These are phyloP conservation scores for Polypterus bichir DNA, from an alignment of 2,113 vertebrate genomes.

Conservation along the genomic window DNA sequence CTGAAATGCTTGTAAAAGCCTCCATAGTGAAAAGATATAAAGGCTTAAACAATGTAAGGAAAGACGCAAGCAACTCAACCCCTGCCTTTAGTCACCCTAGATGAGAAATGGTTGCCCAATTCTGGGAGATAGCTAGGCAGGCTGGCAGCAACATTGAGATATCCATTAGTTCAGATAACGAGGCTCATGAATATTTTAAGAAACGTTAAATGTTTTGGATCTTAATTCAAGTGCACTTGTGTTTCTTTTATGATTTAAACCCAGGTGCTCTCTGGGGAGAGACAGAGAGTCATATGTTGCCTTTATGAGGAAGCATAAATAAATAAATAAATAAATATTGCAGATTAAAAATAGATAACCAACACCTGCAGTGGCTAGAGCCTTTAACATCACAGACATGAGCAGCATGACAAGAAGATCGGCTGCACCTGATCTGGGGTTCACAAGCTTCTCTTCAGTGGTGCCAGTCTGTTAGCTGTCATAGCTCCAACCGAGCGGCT, in stretches of 20 bases:
- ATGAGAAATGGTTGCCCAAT: too few species aligned
- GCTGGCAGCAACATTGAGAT: constrained; percentile 2
- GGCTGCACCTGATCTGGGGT: not conserved
- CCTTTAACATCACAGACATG: not conserved
- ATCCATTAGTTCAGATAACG: constrained; percentile 36
- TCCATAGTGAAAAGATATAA: too few species aligned
- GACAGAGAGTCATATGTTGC: not conserved
- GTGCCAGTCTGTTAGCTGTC: not conserved
- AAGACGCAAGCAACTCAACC: too few species aligned
- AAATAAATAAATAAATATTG: not conserved
- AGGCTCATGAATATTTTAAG: constrained; percentile 46
- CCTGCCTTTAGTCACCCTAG: too few species aligned
- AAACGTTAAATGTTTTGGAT: constrained; percentile 22
- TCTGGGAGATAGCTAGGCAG: too few species aligned
- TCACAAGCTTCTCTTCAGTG: not conserved
- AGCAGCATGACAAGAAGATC: not conserved
- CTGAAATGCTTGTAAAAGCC: too few species aligned
- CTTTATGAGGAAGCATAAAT: not conserved
- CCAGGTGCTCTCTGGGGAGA: not conserved
- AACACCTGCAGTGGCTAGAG: too few species aligned
- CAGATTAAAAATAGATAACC: too few species aligned
- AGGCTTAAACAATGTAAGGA: too few species aligned
- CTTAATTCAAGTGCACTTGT: not conserved
- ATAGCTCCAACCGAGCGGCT: not conserved
- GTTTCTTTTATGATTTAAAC: not conserved